Conservation (phyloP, 2,797 vertebrate genomes). For the Chaetodon trifasciatus region DNA sequence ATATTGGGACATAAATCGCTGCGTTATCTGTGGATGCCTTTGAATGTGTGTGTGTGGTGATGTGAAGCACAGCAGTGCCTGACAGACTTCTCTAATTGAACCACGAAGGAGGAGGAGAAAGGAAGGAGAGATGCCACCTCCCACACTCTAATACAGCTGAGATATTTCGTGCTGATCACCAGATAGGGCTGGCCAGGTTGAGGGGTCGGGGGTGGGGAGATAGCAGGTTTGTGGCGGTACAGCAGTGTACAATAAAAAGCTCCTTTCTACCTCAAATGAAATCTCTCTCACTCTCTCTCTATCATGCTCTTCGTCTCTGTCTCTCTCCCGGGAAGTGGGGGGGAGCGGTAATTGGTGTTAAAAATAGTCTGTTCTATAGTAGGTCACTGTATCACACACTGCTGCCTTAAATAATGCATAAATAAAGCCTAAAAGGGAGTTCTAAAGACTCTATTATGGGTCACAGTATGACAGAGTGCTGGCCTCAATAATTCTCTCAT, state of each 20-base stretch:
- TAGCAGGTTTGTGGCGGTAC: slow-evolving; percentile 6
- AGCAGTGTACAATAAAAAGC: slow-evolving; percentile 31
- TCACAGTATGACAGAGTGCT: slow-evolving; percentile 22
- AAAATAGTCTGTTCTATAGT: slow-evolving; percentile 61
- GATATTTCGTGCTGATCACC: slow-evolving; percentile 39
- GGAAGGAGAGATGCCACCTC: slow-evolving; percentile 42
- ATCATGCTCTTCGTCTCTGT: not conserved
- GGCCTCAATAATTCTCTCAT: slow-evolving; percentile 51
- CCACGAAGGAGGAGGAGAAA: slow-evolving; percentile 29
- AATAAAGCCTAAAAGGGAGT: slow-evolving; percentile 47
- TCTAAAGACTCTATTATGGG: slow-evolving; percentile 41
- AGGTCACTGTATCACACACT: slow-evolving; percentile 71
- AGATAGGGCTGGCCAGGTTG: slow-evolving; percentile 7
- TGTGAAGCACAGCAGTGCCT: slow-evolving; percentile 28
- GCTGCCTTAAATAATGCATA: slow-evolving; percentile 62
- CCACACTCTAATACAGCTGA: slow-evolving; percentile 41
- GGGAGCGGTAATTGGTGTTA: slow-evolving; percentile 52
- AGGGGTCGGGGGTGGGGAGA: not conserved
- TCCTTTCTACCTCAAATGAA: slow-evolving; percentile 38
- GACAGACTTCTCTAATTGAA: slow-evolving; percentile 59
- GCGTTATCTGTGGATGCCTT: slow-evolving; percentile 42
- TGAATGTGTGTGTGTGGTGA: not conserved
- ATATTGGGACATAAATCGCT: slow-evolving; percentile 54
- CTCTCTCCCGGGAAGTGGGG: slow-evolving; percentile 4
- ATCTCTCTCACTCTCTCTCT: slow-evolving; percentile 19